Evolutionary conservation across 2,113 vertebrate genomes (phyloP).

Genomic region (Anas platyrhynchos): DNA sequence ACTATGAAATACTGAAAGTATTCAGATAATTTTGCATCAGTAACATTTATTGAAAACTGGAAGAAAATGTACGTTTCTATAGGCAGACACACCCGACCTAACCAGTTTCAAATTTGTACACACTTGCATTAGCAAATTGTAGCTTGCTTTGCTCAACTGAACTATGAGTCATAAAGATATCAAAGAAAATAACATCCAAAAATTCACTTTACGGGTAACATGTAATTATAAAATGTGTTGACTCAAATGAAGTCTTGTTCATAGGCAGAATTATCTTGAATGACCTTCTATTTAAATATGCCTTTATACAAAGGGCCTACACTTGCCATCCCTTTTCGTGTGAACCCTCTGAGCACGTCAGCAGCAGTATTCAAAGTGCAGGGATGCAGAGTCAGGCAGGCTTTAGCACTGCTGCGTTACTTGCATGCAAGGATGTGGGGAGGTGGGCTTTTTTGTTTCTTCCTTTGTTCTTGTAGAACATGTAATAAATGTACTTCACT

Average conservation of each 20-base stretch:
- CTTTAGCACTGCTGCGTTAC: not conserved
- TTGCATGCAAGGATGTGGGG: not conserved
- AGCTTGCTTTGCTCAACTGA: constrained; percentile 66
- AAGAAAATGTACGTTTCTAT: constrained; percentile 59
- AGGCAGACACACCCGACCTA: constrained; percentile 70
- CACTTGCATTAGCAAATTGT: constrained; percentile 71
- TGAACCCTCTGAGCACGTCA: not conserved
- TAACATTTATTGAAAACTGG: constrained; percentile 19
- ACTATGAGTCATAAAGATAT: constrained; percentile 70
- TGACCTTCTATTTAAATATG: constrained; percentile 17
- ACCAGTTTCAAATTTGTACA: constrained; percentile 78
- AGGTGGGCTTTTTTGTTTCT: not conserved
- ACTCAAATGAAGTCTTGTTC: constrained; percentile 49
- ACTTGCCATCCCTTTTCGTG: not conserved
- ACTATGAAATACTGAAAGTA: constrained; percentile 5
- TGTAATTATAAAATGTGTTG: constrained; percentile 64
- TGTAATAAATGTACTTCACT: not conserved
- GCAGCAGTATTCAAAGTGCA: not conserved
- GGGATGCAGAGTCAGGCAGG: not conserved
- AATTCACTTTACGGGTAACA: constrained; percentile 48
- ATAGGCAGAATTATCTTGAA: constrained; percentile 44
- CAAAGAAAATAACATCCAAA: constrained; percentile 68
- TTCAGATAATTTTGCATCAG: not conserved
- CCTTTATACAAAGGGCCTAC: not conserved
- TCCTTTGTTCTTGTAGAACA: not conserved